phyloP scores from a whole-genome alignment of 2,797 vertebrate genomes.

The Anniella stebbinsi region DNA sequence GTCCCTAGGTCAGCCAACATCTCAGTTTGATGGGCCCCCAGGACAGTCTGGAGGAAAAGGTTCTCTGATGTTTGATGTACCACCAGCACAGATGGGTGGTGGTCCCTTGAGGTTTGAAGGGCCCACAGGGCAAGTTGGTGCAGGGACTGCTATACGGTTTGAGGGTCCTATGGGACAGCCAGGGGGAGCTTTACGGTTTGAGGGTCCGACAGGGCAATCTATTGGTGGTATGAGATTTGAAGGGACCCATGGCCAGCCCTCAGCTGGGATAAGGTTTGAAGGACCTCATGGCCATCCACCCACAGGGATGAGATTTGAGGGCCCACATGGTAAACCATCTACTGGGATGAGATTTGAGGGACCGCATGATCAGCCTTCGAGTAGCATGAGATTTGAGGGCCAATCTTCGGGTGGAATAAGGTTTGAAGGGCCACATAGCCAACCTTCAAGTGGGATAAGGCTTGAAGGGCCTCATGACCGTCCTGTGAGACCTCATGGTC shows the following conservation, averaged over 20 bases:
- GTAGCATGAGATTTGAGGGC: constrained; percentile 84
- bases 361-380: constrained; percentile 76
- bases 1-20: constrained; percentile 72
- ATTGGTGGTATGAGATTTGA: constrained; percentile 84
- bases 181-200: constrained; percentile 83
- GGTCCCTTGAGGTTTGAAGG: constrained; percentile 78
- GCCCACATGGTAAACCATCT: constrained; percentile 79
- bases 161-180: constrained; percentile 81
- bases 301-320: constrained; percentile 83
- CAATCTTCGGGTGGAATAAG: constrained; percentile 85
- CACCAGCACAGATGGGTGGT: constrained; percentile 75
- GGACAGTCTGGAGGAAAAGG: constrained; percentile 77
- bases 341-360: constrained; percentile 85
- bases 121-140: constrained; percentile 62
- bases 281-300: constrained; percentile 79
- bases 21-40: constrained; percentile 82
- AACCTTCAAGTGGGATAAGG: constrained; percentile 78
- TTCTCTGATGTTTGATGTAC: constrained; percentile 81
- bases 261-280: constrained; percentile 84
- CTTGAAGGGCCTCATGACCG: constrained; percentile 80
- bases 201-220: constrained; percentile 80
- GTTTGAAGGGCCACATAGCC: constrained; percentile 84
- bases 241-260: constrained; percentile 76
- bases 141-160: constrained; percentile 75
- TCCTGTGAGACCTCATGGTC: constrained; percentile 73